These are phyloP conservation scores for Piezodorus guildinii DNA, from an alignment of 1,140 invertebrate genomes.

Conservation along the genomic window DNA sequence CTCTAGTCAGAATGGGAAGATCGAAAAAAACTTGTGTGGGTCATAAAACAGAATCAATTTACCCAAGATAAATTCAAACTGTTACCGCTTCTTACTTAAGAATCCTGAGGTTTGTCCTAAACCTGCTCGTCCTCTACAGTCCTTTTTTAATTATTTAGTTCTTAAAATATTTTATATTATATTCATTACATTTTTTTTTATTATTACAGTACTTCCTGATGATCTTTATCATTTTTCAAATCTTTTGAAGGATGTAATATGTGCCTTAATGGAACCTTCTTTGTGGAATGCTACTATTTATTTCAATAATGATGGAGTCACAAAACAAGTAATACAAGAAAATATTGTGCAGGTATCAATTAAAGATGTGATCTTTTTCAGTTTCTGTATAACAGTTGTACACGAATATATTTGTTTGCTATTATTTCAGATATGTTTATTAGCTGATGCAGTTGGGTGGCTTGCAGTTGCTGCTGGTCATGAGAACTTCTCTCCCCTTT, in stretches of 20 bases:
- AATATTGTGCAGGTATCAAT: conserved; percentile 41
- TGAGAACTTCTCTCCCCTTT: conserved; percentile 39
- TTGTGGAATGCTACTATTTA: conserved; percentile 45
- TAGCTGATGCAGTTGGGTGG: conserved; percentile 49
- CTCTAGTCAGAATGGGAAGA: no score
- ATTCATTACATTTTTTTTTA: no score
- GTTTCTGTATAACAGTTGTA: no score
- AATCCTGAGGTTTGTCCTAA: no score
- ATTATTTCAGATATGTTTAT: conserved; percentile 36
- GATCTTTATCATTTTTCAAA: conserved; percentile 15
- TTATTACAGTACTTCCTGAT: not conserved
- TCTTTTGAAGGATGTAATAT: conserved; percentile 38
- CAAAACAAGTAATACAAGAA: conserved; percentile 39
- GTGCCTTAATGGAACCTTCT: conserved; percentile 41
- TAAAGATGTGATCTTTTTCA: not conserved
- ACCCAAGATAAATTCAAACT: no score
- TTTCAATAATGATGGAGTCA: conserved; percentile 30
- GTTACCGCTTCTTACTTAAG: no score
- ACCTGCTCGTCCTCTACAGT: no score
- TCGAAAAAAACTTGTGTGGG: no score
- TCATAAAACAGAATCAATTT: no score
- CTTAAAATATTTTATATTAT: no score
- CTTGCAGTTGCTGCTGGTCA: conserved; percentile 38
- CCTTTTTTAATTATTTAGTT: no score
- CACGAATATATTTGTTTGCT: not conserved